Conservation (phyloP, 2,113 vertebrate species). For the Varanus komodoensis region DNA sequence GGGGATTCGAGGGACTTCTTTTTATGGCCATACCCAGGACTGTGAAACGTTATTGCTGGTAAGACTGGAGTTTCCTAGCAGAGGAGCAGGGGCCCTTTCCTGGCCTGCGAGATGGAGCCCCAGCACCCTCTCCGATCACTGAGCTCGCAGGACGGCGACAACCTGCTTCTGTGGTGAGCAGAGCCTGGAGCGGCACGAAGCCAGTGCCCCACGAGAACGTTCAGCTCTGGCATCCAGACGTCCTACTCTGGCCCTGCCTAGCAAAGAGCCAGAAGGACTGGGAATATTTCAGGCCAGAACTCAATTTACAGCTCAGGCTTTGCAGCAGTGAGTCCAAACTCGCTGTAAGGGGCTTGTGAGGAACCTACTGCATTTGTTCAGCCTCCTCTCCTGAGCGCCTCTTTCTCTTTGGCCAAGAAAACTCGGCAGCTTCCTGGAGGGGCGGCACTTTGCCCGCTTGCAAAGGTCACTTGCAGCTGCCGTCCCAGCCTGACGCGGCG, state of each 20-base stretch:
- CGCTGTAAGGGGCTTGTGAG: slow-evolving; percentile 25
- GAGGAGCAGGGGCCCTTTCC: too few relatives aligned
- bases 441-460: slow-evolving; percentile 56
- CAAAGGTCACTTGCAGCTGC: slow-evolving; percentile 60
- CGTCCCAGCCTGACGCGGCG: slow-evolving; percentile 67
- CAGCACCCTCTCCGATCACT: neutral
- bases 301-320: slow-evolving; percentile 11
- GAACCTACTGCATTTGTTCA: slow-evolving; percentile 64
- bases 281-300: neutral
- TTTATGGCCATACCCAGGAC: too few relatives aligned
- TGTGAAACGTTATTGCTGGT: too few relatives aligned
- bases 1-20: too few relatives aligned
- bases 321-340: slow-evolving; percentile 5
- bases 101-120: too few relatives aligned
- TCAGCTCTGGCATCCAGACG: slow-evolving; percentile 2
- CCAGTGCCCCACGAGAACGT: too few relatives aligned
- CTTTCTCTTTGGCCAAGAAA: slow-evolving; percentile 58
- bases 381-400: slow-evolving; percentile 58
- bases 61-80: too few relatives aligned
- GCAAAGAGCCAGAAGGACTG: slow-evolving; percentile 20
- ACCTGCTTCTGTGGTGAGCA: neutral
- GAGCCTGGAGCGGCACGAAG: too few relatives aligned
- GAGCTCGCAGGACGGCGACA: neutral
- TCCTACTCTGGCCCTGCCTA: neutral
- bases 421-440: slow-evolving; percentile 60